Evolutionary conservation across 2,888 invertebrate species (phyloP).

Genomic region (Agrochola macilenta): DNA sequence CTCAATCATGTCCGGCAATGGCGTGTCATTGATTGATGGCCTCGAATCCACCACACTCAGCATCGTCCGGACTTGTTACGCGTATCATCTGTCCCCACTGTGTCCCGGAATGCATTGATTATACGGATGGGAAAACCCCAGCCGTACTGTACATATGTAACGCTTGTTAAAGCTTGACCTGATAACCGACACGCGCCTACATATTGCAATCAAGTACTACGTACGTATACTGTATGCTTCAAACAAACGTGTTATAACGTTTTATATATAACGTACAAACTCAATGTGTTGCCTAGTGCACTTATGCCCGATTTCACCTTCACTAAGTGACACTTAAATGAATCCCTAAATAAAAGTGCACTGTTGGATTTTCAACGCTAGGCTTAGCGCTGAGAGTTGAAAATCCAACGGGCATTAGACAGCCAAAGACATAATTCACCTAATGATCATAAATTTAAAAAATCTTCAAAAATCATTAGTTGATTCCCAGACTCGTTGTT

Average conservation of each 20-base stretch:
- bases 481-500: constrained; percentile 32
- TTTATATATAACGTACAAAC: constrained; percentile 33
- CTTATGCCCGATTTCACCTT: not conserved
- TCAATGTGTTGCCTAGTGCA: constrained; percentile 10
- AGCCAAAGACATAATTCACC: constrained; percentile 41
- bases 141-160: constrained; percentile 36
- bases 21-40: constrained; percentile 61
- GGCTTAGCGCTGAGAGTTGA: too few species aligned
- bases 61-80: constrained; percentile 40
- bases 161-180: constrained; percentile 61
- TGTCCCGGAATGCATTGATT: constrained; percentile 65
- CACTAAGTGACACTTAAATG: too few species aligned
- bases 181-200: constrained; percentile 56
- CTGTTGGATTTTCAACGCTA: too few species aligned
- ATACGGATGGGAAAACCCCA: constrained; percentile 66
- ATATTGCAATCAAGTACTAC: constrained; percentile 40
- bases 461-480: constrained; percentile 15
- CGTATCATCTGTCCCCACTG: constrained; percentile 43
- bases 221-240: constrained; percentile 5
- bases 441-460: constrained; percentile 32
- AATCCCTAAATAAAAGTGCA: too few species aligned
- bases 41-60: constrained; percentile 55
- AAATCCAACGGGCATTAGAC: not conserved
- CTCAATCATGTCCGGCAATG: constrained; percentile 58
- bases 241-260: constrained; percentile 28